Evolutionary conservation across 2,888 invertebrate species (phyloP).

Genomic region (Caenorhabditis plicata): DNA sequence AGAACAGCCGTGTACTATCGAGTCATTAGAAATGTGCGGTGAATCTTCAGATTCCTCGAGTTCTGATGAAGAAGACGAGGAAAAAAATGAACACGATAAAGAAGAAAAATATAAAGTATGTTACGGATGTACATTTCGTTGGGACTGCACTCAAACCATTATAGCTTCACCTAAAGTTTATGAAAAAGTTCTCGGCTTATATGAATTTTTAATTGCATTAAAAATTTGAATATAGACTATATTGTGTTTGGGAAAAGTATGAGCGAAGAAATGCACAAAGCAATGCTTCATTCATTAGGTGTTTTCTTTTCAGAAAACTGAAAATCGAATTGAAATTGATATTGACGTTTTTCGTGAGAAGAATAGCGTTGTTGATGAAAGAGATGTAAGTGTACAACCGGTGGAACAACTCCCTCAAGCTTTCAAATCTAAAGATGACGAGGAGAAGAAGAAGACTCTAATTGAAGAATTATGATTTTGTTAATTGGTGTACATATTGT

Average conservation of each 20-base stretch:
- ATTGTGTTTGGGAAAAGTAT: too few species aligned
- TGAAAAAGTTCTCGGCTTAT: too few species aligned
- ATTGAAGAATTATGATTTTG: conserved; percentile 26
- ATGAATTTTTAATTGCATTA: too few species aligned
- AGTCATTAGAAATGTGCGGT: conserved; percentile 4
- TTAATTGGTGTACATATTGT: too few species aligned
- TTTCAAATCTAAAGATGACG: conserved; percentile 4
- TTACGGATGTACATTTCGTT: too few species aligned
- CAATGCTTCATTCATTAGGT: too few species aligned
- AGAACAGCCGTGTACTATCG: conserved; percentile 17
- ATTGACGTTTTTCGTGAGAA: conserved; percentile 28
- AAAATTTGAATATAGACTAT: too few species aligned
- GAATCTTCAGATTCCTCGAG: conserved; percentile 1
- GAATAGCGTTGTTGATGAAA: conserved; percentile 12
- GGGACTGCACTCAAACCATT: too few species aligned
- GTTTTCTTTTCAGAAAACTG: background rate
- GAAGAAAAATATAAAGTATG: conserved; percentile 1
- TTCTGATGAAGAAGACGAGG: conserved; percentile 15
- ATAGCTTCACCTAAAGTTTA: too few species aligned
- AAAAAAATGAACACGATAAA: too few species aligned
- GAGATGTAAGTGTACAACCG: conserved; percentile 28
- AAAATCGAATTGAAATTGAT: conserved; percentile 25
- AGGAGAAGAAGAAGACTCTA: conserved; percentile 5
- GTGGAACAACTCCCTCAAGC: conserved; percentile 29
- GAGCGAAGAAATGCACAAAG: too few species aligned